These are phyloP conservation scores for Sander vitreus DNA, from an alignment of 2,113 vertebrate genomes.

Conservation along the genomic window DNA sequence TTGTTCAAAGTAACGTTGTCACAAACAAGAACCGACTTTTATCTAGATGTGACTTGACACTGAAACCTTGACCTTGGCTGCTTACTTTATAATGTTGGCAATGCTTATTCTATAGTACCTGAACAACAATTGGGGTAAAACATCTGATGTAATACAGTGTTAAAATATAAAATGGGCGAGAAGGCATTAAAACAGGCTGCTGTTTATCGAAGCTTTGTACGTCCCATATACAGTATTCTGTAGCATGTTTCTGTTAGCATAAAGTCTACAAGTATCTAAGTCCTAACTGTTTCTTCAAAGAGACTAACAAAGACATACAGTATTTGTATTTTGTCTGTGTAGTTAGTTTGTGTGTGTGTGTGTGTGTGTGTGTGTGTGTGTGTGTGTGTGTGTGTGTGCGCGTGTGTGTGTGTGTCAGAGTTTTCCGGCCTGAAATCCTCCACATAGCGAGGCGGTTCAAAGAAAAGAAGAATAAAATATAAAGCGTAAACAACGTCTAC, in stretches of 20 bases:
- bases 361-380: background rate
- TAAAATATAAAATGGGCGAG: background rate
- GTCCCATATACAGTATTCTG: background rate
- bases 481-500: conserved; percentile 60
- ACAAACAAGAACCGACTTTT: background rate
- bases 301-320: conserved; percentile 3
- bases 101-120: background rate
- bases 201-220: conserved; percentile 4
- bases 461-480: conserved; percentile 46
- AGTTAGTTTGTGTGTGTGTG: background rate
- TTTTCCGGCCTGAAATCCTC: conserved; percentile 38
- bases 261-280: background rate
- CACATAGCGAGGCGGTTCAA: conserved; percentile 45
- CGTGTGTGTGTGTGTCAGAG: conserved; percentile 3
- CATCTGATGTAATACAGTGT: background rate
- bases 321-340: conserved; percentile 21
- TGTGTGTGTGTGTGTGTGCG: background rate
- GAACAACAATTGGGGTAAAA: background rate
- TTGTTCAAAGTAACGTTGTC: background rate
- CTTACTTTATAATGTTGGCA: background rate
- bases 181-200: background rate
- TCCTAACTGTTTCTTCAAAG: background rate
- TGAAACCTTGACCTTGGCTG: conserved; percentile 5
- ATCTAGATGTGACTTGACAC: background rate
- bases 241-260: background rate